phyloP scores from a whole-genome alignment of 2,888 invertebrate genomes.

The Lithosia quadra region DNA sequence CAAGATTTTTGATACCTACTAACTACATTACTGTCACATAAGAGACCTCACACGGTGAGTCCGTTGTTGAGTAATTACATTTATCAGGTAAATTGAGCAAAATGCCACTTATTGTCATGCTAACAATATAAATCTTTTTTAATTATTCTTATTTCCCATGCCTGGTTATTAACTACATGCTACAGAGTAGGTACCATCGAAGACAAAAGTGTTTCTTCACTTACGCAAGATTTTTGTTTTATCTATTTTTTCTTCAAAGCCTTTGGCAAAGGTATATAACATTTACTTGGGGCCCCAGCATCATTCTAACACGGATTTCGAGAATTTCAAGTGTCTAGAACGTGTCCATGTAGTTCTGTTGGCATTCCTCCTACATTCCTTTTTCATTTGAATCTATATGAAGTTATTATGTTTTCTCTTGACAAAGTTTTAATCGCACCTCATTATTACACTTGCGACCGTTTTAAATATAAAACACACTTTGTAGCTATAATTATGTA shows the following conservation, averaged over 20 bases:
- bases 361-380: no score
- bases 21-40: constrained; percentile 15
- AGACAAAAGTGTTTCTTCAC: constrained; percentile 4
- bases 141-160: constrained; percentile 59
- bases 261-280: no score
- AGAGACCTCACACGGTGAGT: constrained; percentile 25
- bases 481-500: constrained; percentile 23
- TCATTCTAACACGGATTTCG: no score
- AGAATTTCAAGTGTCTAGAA: no score
- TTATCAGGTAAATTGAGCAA: constrained; percentile 32
- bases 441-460: constrained; percentile 24
- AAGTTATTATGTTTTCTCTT: not conserved
- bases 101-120: constrained; percentile 40
- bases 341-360: no score
- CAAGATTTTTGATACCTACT: no score
- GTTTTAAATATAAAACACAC: constrained; percentile 23
- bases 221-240: not conserved
- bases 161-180: constrained; percentile 50
- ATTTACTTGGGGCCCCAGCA: no score
- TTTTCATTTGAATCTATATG: no score
- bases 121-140: constrained; percentile 38
- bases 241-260: no score
- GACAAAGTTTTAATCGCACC: constrained; percentile 19
- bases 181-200: constrained; percentile 26
- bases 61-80: constrained; percentile 33